Conservation (phyloP, 2,113 vertebrate genomes). For the Trogon surrucura region DNA sequence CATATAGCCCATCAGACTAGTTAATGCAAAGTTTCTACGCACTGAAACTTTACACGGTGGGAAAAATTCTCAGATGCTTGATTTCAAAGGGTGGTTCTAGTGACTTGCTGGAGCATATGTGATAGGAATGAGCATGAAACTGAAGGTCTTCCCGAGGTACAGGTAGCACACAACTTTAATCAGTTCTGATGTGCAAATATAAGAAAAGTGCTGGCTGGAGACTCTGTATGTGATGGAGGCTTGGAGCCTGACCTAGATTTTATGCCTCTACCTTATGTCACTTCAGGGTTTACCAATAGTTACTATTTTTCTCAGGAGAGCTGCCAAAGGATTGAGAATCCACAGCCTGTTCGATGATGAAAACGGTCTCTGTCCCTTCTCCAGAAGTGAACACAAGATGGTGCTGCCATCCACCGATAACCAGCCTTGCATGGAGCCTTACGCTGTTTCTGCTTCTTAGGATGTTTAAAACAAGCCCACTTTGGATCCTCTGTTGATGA, state of each 20-base stretch:
- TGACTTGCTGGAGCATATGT: not conserved
- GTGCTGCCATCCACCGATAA: constrained; percentile 26
- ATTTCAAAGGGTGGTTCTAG: not conserved
- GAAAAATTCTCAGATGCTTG: not conserved
- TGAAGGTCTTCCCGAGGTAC: fast-evolving
- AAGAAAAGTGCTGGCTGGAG: not conserved
- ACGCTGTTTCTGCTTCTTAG: not conserved
- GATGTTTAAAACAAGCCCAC: not conserved
- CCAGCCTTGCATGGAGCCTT: not conserved
- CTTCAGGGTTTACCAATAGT: not conserved
- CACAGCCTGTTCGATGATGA: not conserved
- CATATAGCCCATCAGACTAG: not conserved
- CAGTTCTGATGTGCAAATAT: not conserved
- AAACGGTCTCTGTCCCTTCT: not conserved
- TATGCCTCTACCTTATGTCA: not conserved
- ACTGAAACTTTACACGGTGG: not conserved
- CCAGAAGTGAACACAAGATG: constrained; percentile 43
- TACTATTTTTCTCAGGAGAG: not conserved
- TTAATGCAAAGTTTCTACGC: not conserved
- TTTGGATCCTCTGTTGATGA: not conserved
- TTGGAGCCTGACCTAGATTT: not conserved
- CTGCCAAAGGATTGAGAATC: not conserved
- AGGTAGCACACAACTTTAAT: not conserved
- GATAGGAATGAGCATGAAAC: not conserved
- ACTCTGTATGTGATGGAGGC: not conserved